Percentiles rank a stretch among this genome's conserved stretches.
These are phyloP conservation scores for Argyrosomus regius DNA, from an alignment of 2,797 vertebrate species.

Conservation along the genomic window DNA sequence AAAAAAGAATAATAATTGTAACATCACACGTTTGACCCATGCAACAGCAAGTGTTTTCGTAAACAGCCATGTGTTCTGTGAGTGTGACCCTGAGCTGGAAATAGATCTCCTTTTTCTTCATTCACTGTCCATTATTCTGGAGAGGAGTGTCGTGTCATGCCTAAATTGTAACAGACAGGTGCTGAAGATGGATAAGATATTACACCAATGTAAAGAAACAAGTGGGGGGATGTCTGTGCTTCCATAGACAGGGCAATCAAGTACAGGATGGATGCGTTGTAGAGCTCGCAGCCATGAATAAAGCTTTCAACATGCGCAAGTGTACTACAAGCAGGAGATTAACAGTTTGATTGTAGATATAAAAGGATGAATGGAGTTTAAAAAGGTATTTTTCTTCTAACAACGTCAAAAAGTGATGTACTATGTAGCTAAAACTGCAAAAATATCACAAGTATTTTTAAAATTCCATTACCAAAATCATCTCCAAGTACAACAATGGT, in stretches of 20 bases:
- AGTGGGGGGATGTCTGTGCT: background rate
- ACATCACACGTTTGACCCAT: constrained; percentile 45
- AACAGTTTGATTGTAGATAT: background rate
- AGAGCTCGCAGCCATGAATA: background rate
- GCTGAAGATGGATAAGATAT: constrained; percentile 46
- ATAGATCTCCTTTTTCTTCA: constrained; percentile 20
- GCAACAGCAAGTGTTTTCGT: constrained; percentile 21
- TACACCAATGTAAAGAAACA: constrained; percentile 41
- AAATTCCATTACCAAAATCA: background rate
- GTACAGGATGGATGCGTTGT: constrained; percentile 2
- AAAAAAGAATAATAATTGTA: constrained; percentile 32
- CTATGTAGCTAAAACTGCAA: background rate
- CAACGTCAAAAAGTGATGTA: background rate
- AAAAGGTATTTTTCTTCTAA: background rate
- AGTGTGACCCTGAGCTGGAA: constrained; percentile 19
- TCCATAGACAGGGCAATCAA: constrained; percentile 12
- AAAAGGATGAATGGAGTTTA: background rate
- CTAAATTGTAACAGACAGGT: constrained; percentile 39
- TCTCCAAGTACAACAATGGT: background rate
- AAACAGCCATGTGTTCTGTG: constrained; percentile 21
- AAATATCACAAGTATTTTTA: background rate
- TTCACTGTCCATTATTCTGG: constrained; percentile 5
- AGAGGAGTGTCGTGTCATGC: background rate
- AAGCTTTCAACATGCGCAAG: background rate
- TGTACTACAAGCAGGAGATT: background rate